Evolutionary conservation across 2,888 invertebrate genomes (phyloP), one percentile per base, ranked within the genome.

Genomic region (Orthosia incerta): DNA sequence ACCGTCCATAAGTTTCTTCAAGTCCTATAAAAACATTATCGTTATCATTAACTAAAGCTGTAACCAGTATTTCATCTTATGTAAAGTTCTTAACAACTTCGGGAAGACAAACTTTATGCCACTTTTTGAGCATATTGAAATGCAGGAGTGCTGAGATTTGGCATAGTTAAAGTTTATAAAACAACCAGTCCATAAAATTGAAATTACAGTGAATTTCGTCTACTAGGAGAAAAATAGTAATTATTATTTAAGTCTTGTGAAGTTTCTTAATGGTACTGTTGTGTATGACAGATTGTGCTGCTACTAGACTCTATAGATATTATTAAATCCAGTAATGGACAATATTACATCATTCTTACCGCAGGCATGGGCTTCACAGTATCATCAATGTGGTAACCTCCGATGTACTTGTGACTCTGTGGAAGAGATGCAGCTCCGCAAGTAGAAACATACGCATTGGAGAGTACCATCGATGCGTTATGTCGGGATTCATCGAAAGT

Each of bases 1-100:
- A 5, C 86, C 86, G 64, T 96, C 94, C 87, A 96, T 88, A 18
- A 95, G 88, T 66, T 91, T 91, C 84, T 95, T 87, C 4, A 96
- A 79, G 61, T 95, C 90, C 95, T 95, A 78, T 31, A 77, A 70
- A 61, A 61, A 53, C 13, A 53, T 18, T 15, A 46, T 16, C 5
- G 3, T 60, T 45, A 15, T 45, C 7, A 7, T 59, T 2, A 4
- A 26, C 26, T 3, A 55, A 13, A 13, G 13, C 15, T 2, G 1
- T 23, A 15, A 5, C 5, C 53, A 23, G 20, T 15, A 5, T 15
- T 55, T 23, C 4, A 55, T 23, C 53, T 4, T 23, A 23, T 55
- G 11, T 51, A 18, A 51, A n/a, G 11, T n/a, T 51, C 50, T 50
- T 9, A 50, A 50, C 18, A 50, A 2, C 18, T 18, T 1, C 39